Conservation (phyloP, 2,888 invertebrate genomes). For the Pteria penguin region DNA sequence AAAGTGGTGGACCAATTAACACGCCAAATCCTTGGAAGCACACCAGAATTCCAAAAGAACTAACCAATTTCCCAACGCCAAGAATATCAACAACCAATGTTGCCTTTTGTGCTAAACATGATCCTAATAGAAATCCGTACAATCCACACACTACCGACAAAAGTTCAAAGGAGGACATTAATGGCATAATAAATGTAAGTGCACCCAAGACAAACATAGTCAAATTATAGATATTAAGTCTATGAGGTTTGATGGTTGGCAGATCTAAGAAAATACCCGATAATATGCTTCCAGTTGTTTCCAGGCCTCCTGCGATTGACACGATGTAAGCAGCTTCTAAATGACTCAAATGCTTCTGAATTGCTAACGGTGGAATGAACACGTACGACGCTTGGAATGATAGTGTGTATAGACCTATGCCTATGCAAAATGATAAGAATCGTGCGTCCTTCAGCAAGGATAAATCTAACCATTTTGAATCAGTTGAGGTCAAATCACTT, state of each 20-base stretch:
- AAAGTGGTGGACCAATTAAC: slow-evolving; percentile 67
- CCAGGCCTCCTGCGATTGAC: slow-evolving; percentile 92
- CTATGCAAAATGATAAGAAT: slow-evolving; percentile 56
- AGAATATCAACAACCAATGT: slow-evolving; percentile 67
- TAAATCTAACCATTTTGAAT: slow-evolving; percentile 45
- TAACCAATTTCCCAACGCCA: slow-evolving; percentile 64
- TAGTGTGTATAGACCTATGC: slow-evolving; percentile 55
- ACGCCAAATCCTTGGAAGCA: slow-evolving; percentile 69
- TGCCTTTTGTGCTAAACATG: slow-evolving; percentile 64
- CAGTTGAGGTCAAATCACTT: neutral
- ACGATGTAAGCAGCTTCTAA: slow-evolving; percentile 85
- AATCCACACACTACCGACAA: slow-evolving; percentile 54
- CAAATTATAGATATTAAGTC: slow-evolving; percentile 55
- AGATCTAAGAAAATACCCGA: slow-evolving; percentile 67
- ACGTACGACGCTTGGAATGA: slow-evolving; percentile 61
- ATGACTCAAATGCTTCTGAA: slow-evolving; percentile 53
- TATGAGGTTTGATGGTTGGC: slow-evolving; percentile 51
- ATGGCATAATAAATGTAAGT: slow-evolving; percentile 56
- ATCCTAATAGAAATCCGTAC: slow-evolving; percentile 65
- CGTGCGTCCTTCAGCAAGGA: slow-evolving; percentile 54
- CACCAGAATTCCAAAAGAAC: slow-evolving; percentile 66
- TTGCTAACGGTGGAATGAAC: slow-evolving; percentile 63
- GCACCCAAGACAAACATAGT: slow-evolving; percentile 56
- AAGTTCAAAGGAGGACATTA: slow-evolving; percentile 45
- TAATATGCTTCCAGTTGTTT: slow-evolving; percentile 91